Evolutionary conservation across 1,140 invertebrate genomes (phyloP), one percentile per base, ranked within the genome.

Genomic region (Pseudomyrmex sp.): DNA sequence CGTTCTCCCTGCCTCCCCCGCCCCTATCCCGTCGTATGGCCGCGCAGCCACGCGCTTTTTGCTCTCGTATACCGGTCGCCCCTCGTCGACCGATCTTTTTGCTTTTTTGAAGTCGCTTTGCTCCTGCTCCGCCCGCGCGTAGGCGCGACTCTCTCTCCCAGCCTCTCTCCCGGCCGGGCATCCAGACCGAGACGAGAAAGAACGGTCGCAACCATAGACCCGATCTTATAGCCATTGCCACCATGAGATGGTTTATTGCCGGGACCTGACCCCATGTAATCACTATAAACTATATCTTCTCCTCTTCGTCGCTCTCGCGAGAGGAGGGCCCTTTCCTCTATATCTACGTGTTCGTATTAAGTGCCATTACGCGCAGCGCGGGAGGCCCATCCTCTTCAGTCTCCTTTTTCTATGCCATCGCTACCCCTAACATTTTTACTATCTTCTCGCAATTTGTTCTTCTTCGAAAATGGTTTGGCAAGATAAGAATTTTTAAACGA

Each of bases 251-350:
- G 89, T 94, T 94, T 94, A 94, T 94, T 94, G 91, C 93, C 88
- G 83, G 63, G 92, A 94, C 93, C 92, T 94, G 93, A 94, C 93
- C 93, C 92, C 93, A 92, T 94, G 93, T 93, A 94, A 94, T 94
- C 93, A 94, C 93, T 94, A 94, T 94, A 94, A 93, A 93, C 93
- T 93, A 94, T 94, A 93, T 90, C 91, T 92, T 91, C 92, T 90
- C 92, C 82, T 76, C 23, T 50, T 20, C 26, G 48, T 65, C 69
- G 74, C 61, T 75, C 68, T 44, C 44, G 56, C 35, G 35, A 35
- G 35, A 48, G 12, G 23, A 80, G 76, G 44, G 66, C 66, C 66
- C 54, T 59, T 35, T 48, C 76, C 48, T 52, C 61, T 20, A 62
- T 90, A 89, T 76, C 84, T 90, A 92, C 90, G 91, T 91, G 90